Base-by-base conservation (phyloP, 2,888 invertebrate genomes). In the Leptinotarsa peninsularis region DNA sequence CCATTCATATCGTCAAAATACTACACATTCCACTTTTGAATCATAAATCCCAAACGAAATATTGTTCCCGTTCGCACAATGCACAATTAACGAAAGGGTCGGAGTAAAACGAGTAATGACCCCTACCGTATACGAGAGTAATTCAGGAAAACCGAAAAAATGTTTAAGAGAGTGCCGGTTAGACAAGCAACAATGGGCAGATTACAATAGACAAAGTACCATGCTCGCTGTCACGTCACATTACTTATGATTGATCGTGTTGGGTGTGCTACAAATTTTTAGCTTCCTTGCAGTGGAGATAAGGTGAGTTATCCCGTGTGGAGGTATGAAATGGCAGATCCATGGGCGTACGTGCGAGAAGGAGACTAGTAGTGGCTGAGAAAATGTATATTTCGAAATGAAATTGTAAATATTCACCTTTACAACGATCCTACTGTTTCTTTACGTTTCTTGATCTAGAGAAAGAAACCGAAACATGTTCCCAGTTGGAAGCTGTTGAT, bases 201-300 rank as follows among this genome's bases (percentile, higher is more conserved):
- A 88, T 88, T 87, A 88, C 88, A 88, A 88, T 88, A 87, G 87
- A 87, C 87, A 87, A 87, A 88, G 85, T 87, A 87, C 86, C 86
- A 86, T 88, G 87, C 87, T 88, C 87, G 86, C 87, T 87, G 88
- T 87, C 88, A 87, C 81, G 88, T 88, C 88, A 88, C 87, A 88
- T 88, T 88, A 88, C 85, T 86, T 87, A 87, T 88, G 88, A 88
- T 88, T 86, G 88, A 88, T 88, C 84, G 85, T 82, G 76, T 78
- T 75, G 79, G 76, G 77, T 80, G 82, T 74, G 80, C 76, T 72
- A 80, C 80, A 81, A 86, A 80, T 83, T 68, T 81, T 77, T 81
- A 75, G 84, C 84, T 84, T 84, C 81, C 78, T 76, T 75, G 76
- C 80, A 73, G 67, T 70, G 78, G 74, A 74, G 77, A 80, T 83